Evolutionary conservation across 1,140 invertebrate genomes (phyloP), one percentile per base, ranked within the genome.

Genomic region (Drosophila leontia): DNA sequence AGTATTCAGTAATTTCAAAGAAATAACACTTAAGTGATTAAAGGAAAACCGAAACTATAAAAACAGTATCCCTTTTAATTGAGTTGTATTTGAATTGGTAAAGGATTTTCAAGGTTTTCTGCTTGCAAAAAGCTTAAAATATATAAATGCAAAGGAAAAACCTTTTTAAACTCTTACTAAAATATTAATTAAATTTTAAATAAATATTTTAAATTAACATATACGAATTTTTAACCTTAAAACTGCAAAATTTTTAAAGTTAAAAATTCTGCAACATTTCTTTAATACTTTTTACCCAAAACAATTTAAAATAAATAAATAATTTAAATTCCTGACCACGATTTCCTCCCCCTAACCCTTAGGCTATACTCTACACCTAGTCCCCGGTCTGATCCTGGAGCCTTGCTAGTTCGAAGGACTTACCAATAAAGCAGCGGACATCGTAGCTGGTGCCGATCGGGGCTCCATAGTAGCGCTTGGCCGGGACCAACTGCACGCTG

Each of bases 391-490:
- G 0, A 35, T 55, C 17, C 32, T 37, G 34, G 26, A 48, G 15
- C 26, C 17, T 17, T 11, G 7, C 1, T 37, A 23, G 9, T 6
- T 12, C 3, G 4, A 15, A n/a, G 26, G 56, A 91, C 91, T 92
- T 78, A 92, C 91, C 91, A 47, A 92, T 92, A 61, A 92, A 92
- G 69, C 91, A 92, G n/a, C 91, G 84, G n/a, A 92, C 91, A 84
- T 97, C 97, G 91, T 98, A 98, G 69, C 96, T 97, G 26, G 97
- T 98, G 13, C 97, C 97, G 57, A 98, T 97, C 0, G 97, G 97
- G 3, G 97, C 96, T 1, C 97, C 97, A 61, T 95, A 96, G 93
- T 98, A 98, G 84, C 97, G 96, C 88, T 97, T 97, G 7, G 97
- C 97, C 3, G 97, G 97, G 23, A 98, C 97, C 68, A 98, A 93